These are phyloP conservation scores for Saccopteryx bilineata DNA, from an alignment of 2,113 vertebrate genomes.

Conservation along the genomic window DNA sequence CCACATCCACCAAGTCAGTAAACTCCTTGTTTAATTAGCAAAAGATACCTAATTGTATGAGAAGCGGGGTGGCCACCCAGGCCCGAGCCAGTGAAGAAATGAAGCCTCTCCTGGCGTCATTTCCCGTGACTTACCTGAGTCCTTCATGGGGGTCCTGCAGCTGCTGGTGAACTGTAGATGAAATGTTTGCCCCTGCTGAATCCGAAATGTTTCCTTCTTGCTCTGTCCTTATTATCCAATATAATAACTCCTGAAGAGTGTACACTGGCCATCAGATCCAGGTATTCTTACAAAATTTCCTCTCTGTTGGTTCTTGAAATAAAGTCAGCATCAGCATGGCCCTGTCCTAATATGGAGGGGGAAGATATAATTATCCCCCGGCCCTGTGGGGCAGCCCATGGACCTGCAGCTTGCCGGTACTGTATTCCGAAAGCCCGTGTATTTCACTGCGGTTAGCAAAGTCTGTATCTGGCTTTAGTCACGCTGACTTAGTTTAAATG, in stretches of 20 bases:
- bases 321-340: neutral
- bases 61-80: neutral
- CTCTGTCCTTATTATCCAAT: neutral
- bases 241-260: neutral
- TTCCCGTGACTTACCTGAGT: neutral
- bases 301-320: neutral
- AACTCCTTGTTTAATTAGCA: neutral
- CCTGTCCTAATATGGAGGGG: neutral
- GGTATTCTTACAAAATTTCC: neutral
- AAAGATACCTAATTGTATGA: neutral
- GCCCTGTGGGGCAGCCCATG: neutral
- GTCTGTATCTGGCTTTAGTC: conserved; percentile 1
- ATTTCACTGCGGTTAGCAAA: neutral
- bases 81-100: neutral
- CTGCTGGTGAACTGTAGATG: neutral
- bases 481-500: conserved; percentile 13
- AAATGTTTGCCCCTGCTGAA: neutral
- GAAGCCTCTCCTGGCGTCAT: neutral
- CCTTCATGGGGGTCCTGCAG: neutral
- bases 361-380: neutral
- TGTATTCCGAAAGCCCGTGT: neutral
- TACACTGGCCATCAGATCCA: neutral
- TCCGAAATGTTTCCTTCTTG: neutral
- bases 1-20: neutral
- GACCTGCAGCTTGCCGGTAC: neutral